These are phyloP conservation scores for Lagopus leucura DNA, from an alignment of 2,113 vertebrate species.

Conservation along the genomic window DNA sequence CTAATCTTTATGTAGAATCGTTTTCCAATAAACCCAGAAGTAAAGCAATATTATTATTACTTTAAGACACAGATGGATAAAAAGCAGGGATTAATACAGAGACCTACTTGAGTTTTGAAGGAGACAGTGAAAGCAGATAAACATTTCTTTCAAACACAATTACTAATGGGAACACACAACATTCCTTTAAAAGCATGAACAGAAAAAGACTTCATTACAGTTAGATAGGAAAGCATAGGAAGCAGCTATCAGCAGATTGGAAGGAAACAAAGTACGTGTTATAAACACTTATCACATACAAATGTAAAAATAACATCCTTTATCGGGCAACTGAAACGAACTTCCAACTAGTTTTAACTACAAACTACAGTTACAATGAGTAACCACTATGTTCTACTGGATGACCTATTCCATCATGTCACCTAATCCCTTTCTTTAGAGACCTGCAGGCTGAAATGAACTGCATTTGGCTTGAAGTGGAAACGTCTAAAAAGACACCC, in stretches of 20 bases:
- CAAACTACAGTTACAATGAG: neutral
- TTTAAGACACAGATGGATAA: neutral
- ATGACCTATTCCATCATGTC: neutral
- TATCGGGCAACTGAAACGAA: neutral
- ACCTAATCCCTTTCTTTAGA: neutral
- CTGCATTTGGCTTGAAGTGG: neutral
- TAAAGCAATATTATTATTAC: neutral
- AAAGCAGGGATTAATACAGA: neutral
- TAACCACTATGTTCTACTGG: too few species aligned
- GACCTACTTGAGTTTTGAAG: neutral
- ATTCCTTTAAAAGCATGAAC: neutral
- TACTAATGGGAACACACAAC: neutral
- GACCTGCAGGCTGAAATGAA: neutral
- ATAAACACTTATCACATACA: too few species aligned
- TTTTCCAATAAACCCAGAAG: neutral
- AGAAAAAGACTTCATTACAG: neutral
- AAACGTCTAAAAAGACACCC: neutral
- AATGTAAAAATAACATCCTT: too few species aligned
- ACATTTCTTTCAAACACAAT: neutral
- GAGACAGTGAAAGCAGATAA: neutral
- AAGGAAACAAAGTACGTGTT: neutral
- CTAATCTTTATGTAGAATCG: neutral
- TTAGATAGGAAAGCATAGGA: neutral
- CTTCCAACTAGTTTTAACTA: neutral
- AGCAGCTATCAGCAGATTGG: neutral